Base-by-base conservation (phyloP, 2,797 vertebrate species). In the Xenops minutus region DNA sequence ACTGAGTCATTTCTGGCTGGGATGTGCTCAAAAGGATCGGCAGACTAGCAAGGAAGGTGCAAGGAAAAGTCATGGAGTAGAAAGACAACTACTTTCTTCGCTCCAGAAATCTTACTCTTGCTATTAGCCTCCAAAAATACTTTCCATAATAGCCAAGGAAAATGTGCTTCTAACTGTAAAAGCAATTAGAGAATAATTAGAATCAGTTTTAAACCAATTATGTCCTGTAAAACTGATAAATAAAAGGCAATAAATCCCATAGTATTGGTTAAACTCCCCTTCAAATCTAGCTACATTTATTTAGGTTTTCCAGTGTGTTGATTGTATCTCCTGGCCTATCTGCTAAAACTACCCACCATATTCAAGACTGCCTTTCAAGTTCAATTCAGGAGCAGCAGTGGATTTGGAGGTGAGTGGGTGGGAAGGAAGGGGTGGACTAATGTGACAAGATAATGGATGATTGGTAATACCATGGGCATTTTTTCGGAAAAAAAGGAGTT, bases 401-500 rank as follows among this genome's bases (percentile, higher is more conserved):
- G 39, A n/a, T 82, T 51, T 66, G 37, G 23, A 20, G 17, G 13
- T 58, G 52, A 54, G 20, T 14, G 14, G 3, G 41, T 8, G 5
- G 3, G 5, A 3, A 62, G 19, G 43, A 43, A 27, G 6, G 5
- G 10, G 24, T 23, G 71, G 69, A 61, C 52, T 69, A 15, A 83
- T 89, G 73, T 10, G 2, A 94, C 43, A 89, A 85, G 43, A 44
- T 51, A 66, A 71, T 19, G 61, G 82, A 78, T 72, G 67, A 86
- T 10, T 68, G 12, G 75, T 94, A 71, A 85, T 77, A 88, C 17
- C 74, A 85, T 66, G 68, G n/a, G 11, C n/a, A 62, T 63, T 67
- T 88, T 85, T 89, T 84, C 37, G 11, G 6, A 39, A 39, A 72
- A 87, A 88, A 69, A 29, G 71, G 79, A 64, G 29, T 79, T 96